Percentiles rank a stretch among this genome's conserved stretches.
These are phyloP conservation scores for Galleria mellonella DNA, from an alignment of 1,140 invertebrate genomes.

Conservation along the genomic window DNA sequence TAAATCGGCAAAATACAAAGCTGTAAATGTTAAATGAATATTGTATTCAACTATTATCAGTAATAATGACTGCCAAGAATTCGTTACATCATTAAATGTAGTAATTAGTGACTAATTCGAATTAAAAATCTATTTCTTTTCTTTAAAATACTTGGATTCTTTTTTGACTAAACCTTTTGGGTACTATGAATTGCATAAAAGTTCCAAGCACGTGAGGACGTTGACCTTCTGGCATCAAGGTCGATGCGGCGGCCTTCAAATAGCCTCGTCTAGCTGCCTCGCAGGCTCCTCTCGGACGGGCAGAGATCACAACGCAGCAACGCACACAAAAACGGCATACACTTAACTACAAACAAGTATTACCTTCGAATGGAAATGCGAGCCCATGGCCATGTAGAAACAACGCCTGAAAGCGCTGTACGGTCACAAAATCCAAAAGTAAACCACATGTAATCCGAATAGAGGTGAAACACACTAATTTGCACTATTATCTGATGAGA, in stretches of 20 bases:
- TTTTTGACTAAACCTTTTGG: background rate
- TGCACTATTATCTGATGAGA: conserved; percentile 54
- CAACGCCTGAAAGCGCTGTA: conserved; percentile 36
- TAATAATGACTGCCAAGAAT: too few relatives aligned
- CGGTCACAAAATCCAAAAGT: conserved; percentile 34
- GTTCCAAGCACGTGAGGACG: conserved; percentile 55
- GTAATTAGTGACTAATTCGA: too few relatives aligned
- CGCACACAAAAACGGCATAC: conserved; percentile 38
- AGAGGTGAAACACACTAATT: conserved; percentile 41
- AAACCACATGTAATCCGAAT: conserved; percentile 21
- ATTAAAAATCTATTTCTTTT: too few relatives aligned
- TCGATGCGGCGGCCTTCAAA: conserved; percentile 67
- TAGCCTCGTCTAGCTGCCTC: conserved; percentile 59
- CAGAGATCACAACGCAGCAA: conserved; percentile 32
- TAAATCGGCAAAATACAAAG: too few relatives aligned
- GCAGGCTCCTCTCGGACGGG: conserved; percentile 35
- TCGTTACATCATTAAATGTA: too few relatives aligned
- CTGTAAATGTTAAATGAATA: too few relatives aligned
- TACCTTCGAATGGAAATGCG: conserved; percentile 58
- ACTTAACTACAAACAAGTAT: conserved; percentile 37
- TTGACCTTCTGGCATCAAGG: conserved; percentile 65
- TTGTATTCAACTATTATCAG: too few relatives aligned
- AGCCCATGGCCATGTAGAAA: conserved; percentile 59
- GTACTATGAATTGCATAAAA: conserved; percentile 45
- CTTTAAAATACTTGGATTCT: background rate